A percentile compares a stretch with the other conserved stretches of the same genome.
These are phyloP conservation scores for Augochlorella aurata DNA, from an alignment of 2,888 invertebrate genomes.

Conservation along the genomic window DNA sequence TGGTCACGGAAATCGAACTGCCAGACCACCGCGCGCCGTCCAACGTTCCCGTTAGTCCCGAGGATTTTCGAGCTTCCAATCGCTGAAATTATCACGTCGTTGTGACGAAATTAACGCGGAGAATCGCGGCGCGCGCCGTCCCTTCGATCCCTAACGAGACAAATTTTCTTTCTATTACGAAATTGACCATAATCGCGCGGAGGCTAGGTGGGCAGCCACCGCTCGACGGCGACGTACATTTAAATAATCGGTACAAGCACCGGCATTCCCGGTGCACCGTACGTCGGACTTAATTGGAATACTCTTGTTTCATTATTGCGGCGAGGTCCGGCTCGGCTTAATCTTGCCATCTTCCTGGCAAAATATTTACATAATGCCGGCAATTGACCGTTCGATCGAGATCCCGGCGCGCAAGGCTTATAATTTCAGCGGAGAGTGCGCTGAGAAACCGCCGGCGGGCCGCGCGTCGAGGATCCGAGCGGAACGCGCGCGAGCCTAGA, in stretches of 20 bases:
- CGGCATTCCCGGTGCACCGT: conserved; percentile 4
- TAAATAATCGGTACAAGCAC: conserved; percentile 48
- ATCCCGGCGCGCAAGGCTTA: conserved; percentile 38
- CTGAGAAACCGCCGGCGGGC: conserved; percentile 56
- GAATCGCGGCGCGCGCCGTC: not conserved
- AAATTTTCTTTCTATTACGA: conserved; percentile 60
- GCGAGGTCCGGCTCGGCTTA: conserved; percentile 37
- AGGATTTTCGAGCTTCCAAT: not conserved
- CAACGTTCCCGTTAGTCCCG: not conserved
- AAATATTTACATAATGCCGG: conserved; percentile 68
- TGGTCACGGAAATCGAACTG: no score
- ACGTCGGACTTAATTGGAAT: conserved; percentile 58
- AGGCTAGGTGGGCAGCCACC: conserved; percentile 15
- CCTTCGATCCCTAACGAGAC: conserved; percentile 31
- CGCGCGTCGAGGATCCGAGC: conserved; percentile 12
- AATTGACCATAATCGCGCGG: conserved; percentile 52
- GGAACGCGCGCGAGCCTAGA: conserved; percentile 35
- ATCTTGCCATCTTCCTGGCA: conserved; percentile 57
- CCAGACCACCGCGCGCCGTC: no score
- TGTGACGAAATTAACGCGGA: not conserved
- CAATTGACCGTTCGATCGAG: conserved; percentile 59
- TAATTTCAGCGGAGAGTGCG: conserved; percentile 50
- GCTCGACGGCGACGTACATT: conserved; percentile 23
- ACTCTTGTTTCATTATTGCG: conserved; percentile 56
- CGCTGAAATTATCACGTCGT: not conserved